A percentile compares a stretch with the other conserved stretches of the same genome.
Conservation (phyloP, 2,797 vertebrate species). For the Hydrocynus forskahlii region DNA sequence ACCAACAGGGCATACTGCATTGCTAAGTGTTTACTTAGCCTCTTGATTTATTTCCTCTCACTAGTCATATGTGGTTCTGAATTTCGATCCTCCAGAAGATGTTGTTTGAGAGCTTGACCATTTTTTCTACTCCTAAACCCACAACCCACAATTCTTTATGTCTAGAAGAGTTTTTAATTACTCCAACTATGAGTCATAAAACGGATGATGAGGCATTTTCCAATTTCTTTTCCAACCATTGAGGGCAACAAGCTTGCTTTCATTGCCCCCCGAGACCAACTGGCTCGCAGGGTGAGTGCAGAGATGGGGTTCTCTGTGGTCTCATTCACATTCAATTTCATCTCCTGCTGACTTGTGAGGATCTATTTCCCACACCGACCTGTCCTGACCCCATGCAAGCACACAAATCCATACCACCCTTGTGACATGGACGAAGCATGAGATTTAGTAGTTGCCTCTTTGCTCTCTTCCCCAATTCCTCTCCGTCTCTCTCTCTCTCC, state of each 20-base stretch:
- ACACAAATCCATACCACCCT: constrained; percentile 25
- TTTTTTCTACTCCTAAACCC: constrained; percentile 46
- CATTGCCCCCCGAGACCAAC: constrained; percentile 24
- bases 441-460: constrained; percentile 4
- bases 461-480: not conserved
- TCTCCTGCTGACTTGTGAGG: constrained; percentile 42
- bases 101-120: constrained; percentile 51
- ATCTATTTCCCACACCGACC: constrained; percentile 37
- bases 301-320: constrained; percentile 33
- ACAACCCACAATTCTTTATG: constrained; percentile 24
- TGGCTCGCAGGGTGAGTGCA: constrained; percentile 41
- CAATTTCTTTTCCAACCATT: constrained; percentile 6
- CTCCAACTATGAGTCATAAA: constrained; percentile 33
- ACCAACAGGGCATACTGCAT: constrained; percentile 71
- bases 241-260: constrained; percentile 11
- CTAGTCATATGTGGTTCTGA: constrained; percentile 65
- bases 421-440: constrained; percentile 21
- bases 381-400: constrained; percentile 37
- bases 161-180: constrained; percentile 36
- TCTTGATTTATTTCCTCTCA: constrained; percentile 71
- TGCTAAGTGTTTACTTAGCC: constrained; percentile 70
- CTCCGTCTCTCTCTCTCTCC: constrained; percentile 1
- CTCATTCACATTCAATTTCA: constrained; percentile 49
- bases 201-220: constrained; percentile 41
- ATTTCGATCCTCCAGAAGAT: constrained; percentile 67